Conservation (phyloP, 1,140 invertebrate genomes). For the Drosophila repleta region DNA sequence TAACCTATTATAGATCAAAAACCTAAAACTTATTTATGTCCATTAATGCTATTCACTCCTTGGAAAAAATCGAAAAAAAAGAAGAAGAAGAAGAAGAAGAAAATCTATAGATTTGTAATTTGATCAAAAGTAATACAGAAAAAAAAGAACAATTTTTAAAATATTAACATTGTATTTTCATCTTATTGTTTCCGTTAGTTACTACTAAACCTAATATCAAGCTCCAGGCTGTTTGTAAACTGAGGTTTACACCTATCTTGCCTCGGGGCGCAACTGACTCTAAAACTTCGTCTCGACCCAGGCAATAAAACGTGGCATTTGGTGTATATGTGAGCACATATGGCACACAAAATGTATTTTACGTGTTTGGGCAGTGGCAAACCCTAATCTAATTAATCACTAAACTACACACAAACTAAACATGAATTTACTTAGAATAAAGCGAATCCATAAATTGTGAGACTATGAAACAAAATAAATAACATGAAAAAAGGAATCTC, state of each 20-base stretch:
- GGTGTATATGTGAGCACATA: constrained; percentile 31
- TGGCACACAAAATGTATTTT: constrained; percentile 20
- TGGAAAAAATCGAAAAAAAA: constrained; percentile 52
- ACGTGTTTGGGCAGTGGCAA: constrained; percentile 48
- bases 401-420: constrained; percentile 33
- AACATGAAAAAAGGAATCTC: not conserved
- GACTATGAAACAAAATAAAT: constrained; percentile 31
- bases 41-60: constrained; percentile 71
- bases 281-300: constrained; percentile 38
- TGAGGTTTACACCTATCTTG: constrained; percentile 30
- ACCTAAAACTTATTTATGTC: constrained; percentile 47
- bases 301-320: constrained; percentile 45
- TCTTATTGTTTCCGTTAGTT: constrained; percentile 19
- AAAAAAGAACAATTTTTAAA: constrained; percentile 67
- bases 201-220: constrained; percentile 36
- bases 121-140: constrained; percentile 70
- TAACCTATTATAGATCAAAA: constrained; percentile 56
- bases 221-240: constrained; percentile 38
- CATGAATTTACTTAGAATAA: constrained; percentile 28
- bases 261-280: constrained; percentile 2
- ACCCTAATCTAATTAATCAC: constrained; percentile 56
- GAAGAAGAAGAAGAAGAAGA: not conserved
- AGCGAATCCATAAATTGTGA: constrained; percentile 27
- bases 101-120: constrained; percentile 46
- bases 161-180: constrained; percentile 56